Conservation (phyloP, 2,888 invertebrate species). For the Trachelus stipa region DNA sequence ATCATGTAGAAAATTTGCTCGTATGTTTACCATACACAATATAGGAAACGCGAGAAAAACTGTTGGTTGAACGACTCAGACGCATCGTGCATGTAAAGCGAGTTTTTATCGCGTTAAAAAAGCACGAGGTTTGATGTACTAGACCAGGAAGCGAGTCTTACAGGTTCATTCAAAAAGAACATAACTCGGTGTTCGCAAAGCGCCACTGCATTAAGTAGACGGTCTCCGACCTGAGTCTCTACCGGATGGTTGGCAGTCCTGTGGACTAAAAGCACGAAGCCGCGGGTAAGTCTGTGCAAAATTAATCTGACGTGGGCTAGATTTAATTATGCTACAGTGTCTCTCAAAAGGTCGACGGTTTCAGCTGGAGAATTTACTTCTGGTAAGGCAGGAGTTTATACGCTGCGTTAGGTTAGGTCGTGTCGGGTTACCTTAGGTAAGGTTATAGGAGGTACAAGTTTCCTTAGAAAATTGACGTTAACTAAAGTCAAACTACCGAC, state of each 20-base stretch:
- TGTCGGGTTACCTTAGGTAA: not conserved
- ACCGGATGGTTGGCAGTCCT: not conserved
- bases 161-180: not conserved
- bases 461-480: not conserved
- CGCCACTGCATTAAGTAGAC: not conserved
- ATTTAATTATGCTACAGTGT: slow-evolving; percentile 32
- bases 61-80: not conserved
- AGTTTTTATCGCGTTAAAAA: not conserved
- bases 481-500: not conserved
- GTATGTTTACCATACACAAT: not conserved
- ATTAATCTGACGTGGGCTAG: slow-evolving; percentile 35
- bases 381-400: not conserved
- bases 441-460: not conserved
- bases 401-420: not conserved
- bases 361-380: not conserved
- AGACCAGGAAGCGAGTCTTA: not conserved
- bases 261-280: not conserved
- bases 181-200: not conserved
- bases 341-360: not conserved
- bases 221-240: not conserved
- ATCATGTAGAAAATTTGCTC: not conserved
- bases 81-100: not conserved
- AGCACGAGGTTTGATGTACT: not conserved
- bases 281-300: slow-evolving; percentile 14
- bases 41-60: not conserved